Conservation (phyloP, 2,888 invertebrate genomes). For the Cotesia congregata region DNA sequence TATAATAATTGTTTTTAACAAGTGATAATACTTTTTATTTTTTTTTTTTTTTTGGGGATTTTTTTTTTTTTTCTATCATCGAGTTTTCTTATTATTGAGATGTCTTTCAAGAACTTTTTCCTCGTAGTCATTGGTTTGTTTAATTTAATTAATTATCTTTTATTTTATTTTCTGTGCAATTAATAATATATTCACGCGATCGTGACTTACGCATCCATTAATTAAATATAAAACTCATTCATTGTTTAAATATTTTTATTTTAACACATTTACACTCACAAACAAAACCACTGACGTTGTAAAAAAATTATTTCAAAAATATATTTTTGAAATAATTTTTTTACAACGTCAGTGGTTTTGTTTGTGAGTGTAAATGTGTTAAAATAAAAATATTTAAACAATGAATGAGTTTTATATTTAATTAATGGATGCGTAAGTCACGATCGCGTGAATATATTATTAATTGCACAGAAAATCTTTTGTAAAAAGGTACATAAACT, state of each 20-base stretch:
- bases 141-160: constrained; percentile 23
- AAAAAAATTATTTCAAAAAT: constrained; percentile 13
- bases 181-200: constrained; percentile 51
- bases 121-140: constrained; percentile 51
- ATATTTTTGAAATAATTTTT: constrained; percentile 13
- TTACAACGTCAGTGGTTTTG: background rate
- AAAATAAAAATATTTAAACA: constrained; percentile 3
- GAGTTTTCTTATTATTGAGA: constrained; percentile 26
- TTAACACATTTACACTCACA: constrained; percentile 19
- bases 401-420: constrained; percentile 18
- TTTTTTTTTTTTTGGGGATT: too few relatives aligned
- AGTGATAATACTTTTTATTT: constrained; percentile 31
- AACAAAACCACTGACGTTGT: background rate
- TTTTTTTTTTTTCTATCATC: constrained; percentile 9
- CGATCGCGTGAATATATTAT: constrained; percentile 52
- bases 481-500: constrained; percentile 48
- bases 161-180: constrained; percentile 45
- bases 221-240: constrained; percentile 18
- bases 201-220: constrained; percentile 47
- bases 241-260: background rate
- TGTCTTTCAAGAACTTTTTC: constrained; percentile 48
- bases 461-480: constrained; percentile 47
- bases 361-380: constrained; percentile 14
- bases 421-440: constrained; percentile 46
- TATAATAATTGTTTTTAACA: constrained; percentile 34